Conservation (phyloP, 1,140 invertebrate genomes). For the Drosophila neocordata region DNA sequence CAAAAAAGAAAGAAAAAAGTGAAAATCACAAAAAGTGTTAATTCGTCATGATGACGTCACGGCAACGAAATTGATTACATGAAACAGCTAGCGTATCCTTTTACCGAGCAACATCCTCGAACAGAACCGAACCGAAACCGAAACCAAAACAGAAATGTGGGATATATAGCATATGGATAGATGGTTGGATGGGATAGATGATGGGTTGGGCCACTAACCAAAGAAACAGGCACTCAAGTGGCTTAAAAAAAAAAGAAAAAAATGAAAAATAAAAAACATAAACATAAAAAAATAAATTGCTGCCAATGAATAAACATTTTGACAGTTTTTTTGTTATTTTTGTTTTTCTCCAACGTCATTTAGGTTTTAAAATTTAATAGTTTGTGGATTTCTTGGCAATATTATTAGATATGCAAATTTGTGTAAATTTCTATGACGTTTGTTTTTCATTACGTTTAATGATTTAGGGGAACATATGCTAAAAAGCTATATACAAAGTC, state of each 20-base stretch:
- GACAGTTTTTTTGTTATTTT: constrained; percentile 54
- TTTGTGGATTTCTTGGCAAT: constrained; percentile 48
- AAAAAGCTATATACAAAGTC: constrained; percentile 18
- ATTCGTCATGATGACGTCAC: constrained; percentile 76
- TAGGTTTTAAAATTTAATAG: constrained; percentile 54
- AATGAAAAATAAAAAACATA: constrained; percentile 8
- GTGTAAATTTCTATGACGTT: constrained; percentile 35
- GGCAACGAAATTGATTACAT: constrained; percentile 61
- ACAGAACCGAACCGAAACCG: too few species aligned
- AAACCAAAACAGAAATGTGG: constrained; percentile 20
- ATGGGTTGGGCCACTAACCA: constrained; percentile 12
- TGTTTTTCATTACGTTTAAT: constrained; percentile 24
- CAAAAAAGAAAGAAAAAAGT: constrained; percentile 19
- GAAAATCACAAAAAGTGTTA: constrained; percentile 52
- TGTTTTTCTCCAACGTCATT: not conserved
- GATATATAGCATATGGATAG: constrained; percentile 19
- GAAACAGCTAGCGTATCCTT: constrained; percentile 60
- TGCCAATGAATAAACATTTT: constrained; percentile 60
- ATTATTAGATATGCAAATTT: constrained; percentile 54
- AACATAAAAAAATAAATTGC: constrained; percentile 46
- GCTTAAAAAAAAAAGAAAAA: too few species aligned
- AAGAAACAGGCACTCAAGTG: constrained; percentile 27
- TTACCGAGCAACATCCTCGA: constrained; percentile 5
- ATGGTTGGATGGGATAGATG: constrained; percentile 18
- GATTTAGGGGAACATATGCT: constrained; percentile 27